Evolutionary conservation across 1,140 invertebrate genomes (phyloP).

Genomic region (Galendromus occidentalis): DNA sequence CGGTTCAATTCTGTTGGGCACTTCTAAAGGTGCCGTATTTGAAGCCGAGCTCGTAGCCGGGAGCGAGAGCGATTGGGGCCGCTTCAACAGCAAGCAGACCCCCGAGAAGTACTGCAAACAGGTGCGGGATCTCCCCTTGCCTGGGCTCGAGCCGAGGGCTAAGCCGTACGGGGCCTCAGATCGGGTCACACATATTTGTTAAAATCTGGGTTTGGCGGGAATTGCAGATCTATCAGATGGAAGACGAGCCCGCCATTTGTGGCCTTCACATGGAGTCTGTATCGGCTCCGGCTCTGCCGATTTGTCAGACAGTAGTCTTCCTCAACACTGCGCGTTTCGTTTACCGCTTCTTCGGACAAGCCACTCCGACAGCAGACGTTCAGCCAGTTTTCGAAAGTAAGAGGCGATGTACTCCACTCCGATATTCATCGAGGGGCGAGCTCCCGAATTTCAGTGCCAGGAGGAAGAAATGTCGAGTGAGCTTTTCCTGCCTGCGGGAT

Average conservation of each 20-base stretch:
- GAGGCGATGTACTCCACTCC: too few relatives aligned
- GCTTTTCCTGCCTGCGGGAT: too few relatives aligned
- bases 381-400: neutral
- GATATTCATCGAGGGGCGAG: too few relatives aligned
- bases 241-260: neutral
- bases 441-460: too few relatives aligned
- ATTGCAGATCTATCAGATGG: neutral
- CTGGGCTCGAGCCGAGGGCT: too few relatives aligned
- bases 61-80: neutral
- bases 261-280: constrained; percentile 2
- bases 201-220: too few relatives aligned
- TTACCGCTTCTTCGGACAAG: neutral
- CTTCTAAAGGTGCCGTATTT: constrained; percentile 12
- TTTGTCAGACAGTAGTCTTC: neutral
- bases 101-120: constrained; percentile 13
- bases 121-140: neutral
- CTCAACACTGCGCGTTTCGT: neutral
- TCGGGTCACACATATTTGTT: too few relatives aligned
- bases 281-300: neutral
- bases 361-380: neutral
- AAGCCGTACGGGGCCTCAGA: too few relatives aligned
- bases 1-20: constrained; percentile 9
- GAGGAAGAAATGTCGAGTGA: too few relatives aligned
- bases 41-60: constrained; percentile 12
- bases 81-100: constrained; percentile 3